Percentiles rank a stretch among this genome's conserved stretches.
Evolutionary conservation across 2,888 invertebrate species (phyloP).

Genomic region (Silvanus unidentatus): DNA sequence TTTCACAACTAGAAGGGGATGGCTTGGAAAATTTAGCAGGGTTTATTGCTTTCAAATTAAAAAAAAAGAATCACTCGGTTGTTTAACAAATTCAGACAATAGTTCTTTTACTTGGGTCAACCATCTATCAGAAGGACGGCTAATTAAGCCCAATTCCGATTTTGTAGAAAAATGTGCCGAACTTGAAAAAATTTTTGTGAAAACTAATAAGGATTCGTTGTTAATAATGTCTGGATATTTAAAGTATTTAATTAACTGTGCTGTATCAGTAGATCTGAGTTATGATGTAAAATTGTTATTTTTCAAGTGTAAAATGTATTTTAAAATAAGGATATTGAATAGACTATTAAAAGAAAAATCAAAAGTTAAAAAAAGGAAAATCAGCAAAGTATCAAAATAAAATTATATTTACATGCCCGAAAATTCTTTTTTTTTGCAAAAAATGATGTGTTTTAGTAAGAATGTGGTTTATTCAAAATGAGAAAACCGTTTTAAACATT

Average conservation of each 20-base stretch:
- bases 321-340: conserved; percentile 12
- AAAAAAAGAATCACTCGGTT: conserved; percentile 18
- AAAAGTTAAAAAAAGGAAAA: too few species aligned
- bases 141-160: conserved; percentile 14
- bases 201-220: conserved; percentile 13
- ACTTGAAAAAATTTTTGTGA: conserved; percentile 13
- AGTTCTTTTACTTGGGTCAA: conserved; percentile 16
- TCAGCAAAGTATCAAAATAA: too few species aligned
- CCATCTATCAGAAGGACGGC: conserved; percentile 16
- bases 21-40: conserved; percentile 24
- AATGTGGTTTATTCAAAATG: too few species aligned
- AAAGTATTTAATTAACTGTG: neutral
- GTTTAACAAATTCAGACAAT: conserved; percentile 12
- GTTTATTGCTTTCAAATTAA: conserved; percentile 22
- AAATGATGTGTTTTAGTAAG: too few species aligned
- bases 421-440: too few species aligned
- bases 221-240: conserved; percentile 10
- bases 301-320: conserved; percentile 17
- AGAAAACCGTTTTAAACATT: too few species aligned
- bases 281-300: conserved; percentile 13
- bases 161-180: conserved; percentile 15
- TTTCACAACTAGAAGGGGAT: conserved; percentile 12
- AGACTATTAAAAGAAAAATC: too few species aligned
- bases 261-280: conserved; percentile 8
- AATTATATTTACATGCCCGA: too few species aligned